Evolutionary conservation across 2,888 invertebrate genomes (phyloP).

Genomic region (Nomada lathburiana): DNA sequence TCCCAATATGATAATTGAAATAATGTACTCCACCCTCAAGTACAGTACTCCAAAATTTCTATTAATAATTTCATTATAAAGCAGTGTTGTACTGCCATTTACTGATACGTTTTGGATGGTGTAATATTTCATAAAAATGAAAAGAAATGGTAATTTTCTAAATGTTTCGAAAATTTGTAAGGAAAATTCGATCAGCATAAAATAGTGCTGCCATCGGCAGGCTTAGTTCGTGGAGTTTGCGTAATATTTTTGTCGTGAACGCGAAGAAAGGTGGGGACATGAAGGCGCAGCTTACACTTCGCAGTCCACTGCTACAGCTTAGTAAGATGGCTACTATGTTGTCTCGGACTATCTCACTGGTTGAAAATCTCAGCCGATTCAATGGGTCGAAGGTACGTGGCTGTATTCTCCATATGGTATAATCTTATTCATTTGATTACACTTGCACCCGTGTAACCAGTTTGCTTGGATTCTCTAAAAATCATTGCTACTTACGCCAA

Average conservation of each 20-base stretch:
- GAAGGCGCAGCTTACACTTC: slow-evolving; percentile 59
- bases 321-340: slow-evolving; percentile 92
- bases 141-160: background rate
- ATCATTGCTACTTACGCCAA: slow-evolving; percentile 23
- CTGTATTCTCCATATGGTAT: background rate
- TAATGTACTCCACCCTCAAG: slow-evolving; percentile 3
- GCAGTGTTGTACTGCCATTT: background rate
- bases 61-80: too few species aligned
- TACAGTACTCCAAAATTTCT: too few species aligned
- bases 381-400: slow-evolving; percentile 90
- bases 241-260: slow-evolving; percentile 63
- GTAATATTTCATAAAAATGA: background rate
- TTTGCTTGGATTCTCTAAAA: slow-evolving; percentile 11
- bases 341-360: slow-evolving; percentile 89
- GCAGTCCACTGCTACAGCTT: slow-evolving; percentile 78
- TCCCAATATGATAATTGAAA: too few species aligned
- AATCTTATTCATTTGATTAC: background rate
- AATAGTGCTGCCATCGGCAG: slow-evolving; percentile 45
- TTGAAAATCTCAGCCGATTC: slow-evolving; percentile 89
- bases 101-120: background rate
- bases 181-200: slow-evolving; percentile 6
- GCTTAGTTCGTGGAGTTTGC: slow-evolving; percentile 50
- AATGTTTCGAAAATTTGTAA: slow-evolving; percentile 2
- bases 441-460: background rate
- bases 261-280: slow-evolving; percentile 67